phyloP scores from a whole-genome alignment of 2,797 vertebrate genomes.

The Scyliorhinus canicula region DNA sequence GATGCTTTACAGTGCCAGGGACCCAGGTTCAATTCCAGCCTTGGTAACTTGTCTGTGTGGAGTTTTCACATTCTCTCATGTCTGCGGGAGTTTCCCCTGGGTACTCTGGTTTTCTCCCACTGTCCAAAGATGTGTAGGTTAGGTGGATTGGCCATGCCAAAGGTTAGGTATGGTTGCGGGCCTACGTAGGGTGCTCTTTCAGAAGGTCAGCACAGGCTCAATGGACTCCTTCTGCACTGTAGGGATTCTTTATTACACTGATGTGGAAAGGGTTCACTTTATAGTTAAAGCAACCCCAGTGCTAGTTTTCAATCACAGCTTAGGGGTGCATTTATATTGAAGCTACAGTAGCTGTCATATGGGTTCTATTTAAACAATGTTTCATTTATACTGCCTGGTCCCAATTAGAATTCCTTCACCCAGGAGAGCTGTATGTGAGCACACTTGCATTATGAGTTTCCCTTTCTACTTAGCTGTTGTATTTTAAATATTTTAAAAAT shows the following conservation, averaged over 20 bases:
- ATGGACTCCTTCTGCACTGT: no score
- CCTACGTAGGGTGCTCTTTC: no score
- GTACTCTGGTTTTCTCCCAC: no score
- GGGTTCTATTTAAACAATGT: neutral
- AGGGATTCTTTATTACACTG: neutral
- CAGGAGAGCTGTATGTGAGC: neutral
- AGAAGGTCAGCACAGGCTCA: no score
- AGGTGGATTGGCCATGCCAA: no score
- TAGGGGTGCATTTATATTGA: neutral
- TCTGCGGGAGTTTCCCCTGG: no score
- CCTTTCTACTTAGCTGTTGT: neutral
- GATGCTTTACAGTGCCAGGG: no score
- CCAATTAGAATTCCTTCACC: neutral
- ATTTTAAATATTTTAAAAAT: neutral
- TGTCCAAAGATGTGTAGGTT: no score
- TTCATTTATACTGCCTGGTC: neutral
- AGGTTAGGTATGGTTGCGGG: no score
- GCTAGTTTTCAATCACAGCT: neutral
- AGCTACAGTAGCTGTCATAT: neutral
- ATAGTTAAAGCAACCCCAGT: neutral
- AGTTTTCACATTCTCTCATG: no score
- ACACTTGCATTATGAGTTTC: neutral
- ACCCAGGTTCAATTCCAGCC: no score
- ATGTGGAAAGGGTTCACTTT: neutral
- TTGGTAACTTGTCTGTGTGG: no score